These are phyloP conservation scores for Empidonax traillii DNA, from an alignment of 2,113 vertebrate species.

Conservation along the genomic window DNA sequence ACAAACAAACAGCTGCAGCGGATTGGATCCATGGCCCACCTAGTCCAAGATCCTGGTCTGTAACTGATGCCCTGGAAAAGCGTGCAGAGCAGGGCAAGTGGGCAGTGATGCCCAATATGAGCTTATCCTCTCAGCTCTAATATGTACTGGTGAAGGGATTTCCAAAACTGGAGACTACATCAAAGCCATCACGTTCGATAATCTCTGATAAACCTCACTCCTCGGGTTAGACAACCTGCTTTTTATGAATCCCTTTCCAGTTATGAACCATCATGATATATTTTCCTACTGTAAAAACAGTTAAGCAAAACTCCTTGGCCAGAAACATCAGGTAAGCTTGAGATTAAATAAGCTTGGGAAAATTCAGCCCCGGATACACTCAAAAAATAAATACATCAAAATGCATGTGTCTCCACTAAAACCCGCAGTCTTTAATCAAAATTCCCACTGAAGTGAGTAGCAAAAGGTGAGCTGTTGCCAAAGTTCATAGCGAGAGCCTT, in stretches of 20 bases:
- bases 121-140: background rate
- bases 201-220: background rate
- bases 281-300: constrained; percentile 33
- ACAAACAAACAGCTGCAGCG: background rate
- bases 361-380: constrained; percentile 29
- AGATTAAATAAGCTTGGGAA: constrained; percentile 47
- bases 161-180: background rate
- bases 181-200: background rate
- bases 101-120: background rate
- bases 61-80: background rate
- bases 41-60: background rate
- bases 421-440: constrained; percentile 29
- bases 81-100: fast-evolving
- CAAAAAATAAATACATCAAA: constrained; percentile 44
- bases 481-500: background rate
- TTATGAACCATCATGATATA: background rate
- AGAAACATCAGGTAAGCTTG: constrained; percentile 3
- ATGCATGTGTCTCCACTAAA: constrained; percentile 4
- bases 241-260: background rate
- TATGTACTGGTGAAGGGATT: background rate
- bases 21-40: background rate
- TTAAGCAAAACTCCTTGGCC: background rate
- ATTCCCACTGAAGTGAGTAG: constrained; percentile 34
- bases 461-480: background rate
- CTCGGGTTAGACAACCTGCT: background rate